Conservation (phyloP, 2,888 invertebrate genomes). For the Tachystola acroxantha region DNA sequence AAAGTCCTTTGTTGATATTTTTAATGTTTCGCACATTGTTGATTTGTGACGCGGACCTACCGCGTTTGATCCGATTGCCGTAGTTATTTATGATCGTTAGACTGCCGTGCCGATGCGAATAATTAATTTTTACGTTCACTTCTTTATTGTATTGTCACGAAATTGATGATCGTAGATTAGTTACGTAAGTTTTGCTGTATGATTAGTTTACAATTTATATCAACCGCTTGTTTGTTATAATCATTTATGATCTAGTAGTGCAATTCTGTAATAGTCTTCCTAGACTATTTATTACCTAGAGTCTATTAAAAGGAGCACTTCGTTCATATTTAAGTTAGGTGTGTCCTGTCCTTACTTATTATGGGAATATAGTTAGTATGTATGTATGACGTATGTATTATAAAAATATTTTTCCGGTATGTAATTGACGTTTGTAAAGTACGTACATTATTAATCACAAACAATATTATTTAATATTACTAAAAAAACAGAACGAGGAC, state of each 20-base stretch:
- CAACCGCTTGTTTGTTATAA: background rate
- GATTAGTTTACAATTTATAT: conserved; percentile 1
- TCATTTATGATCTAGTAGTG: no score
- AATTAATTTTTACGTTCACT: conserved; percentile 73
- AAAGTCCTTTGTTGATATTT: conserved; percentile 77
- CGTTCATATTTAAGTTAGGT: no score
- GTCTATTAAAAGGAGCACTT: no score
- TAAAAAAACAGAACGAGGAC: conserved; percentile 12
- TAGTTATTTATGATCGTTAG: conserved; percentile 74
- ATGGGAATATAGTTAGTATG: no score
- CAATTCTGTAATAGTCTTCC: no score
- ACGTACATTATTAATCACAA: no score
- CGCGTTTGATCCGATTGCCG: conserved; percentile 73
- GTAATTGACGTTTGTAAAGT: no score
- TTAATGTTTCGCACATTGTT: conserved; percentile 78
- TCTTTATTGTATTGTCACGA: conserved; percentile 55
- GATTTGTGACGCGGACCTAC: conserved; percentile 51
- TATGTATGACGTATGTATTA: no score
- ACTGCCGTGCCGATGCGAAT: conserved; percentile 69
- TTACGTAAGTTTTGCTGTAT: conserved; percentile 11
- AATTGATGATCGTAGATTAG: conserved; percentile 43
- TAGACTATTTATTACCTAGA: no score
- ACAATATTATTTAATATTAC: no score
- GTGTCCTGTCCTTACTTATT: no score
- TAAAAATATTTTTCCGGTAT: no score